phyloP scores from a whole-genome alignment of 2,797 vertebrate species.

The Kryptolebias ocellatus region DNA sequence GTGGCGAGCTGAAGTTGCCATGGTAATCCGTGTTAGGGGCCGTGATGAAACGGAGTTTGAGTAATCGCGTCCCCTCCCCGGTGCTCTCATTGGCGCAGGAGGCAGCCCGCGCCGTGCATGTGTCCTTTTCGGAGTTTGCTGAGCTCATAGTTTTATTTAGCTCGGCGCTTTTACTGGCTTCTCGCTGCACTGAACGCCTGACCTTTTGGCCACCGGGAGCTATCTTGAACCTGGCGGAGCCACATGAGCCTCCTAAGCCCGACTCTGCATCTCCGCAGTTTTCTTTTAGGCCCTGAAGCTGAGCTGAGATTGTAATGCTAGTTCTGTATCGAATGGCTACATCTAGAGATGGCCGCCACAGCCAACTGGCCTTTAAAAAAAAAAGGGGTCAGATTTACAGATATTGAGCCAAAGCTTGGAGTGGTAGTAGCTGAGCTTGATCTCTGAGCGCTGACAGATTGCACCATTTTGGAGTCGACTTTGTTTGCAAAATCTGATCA shows the following conservation, averaged over 20 bases:
- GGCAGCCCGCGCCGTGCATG: conserved; percentile 58
- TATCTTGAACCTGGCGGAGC: conserved; percentile 60
- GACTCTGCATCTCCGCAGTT: conserved; percentile 22
- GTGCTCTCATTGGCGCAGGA: conserved; percentile 40
- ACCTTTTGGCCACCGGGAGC: conserved; percentile 71
- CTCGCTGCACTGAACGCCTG: conserved; percentile 65
- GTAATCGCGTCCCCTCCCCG: conserved; percentile 32
- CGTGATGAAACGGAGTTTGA: conserved; percentile 44
- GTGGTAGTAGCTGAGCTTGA: too few species aligned
- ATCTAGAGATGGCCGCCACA: too few species aligned
- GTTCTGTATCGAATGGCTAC: background rate
- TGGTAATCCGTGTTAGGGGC: conserved; percentile 22
- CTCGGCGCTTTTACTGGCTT: conserved; percentile 53
- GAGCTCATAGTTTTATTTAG: conserved; percentile 85
- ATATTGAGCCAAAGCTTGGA: too few species aligned
- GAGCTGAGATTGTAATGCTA: background rate
- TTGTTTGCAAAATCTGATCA: too few species aligned
- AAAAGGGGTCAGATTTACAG: too few species aligned
- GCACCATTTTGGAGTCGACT: too few species aligned
- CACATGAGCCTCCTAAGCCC: conserved; percentile 17
- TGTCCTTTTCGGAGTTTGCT: conserved; percentile 71
- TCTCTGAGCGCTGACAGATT: too few species aligned
- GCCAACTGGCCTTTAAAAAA: too few species aligned
- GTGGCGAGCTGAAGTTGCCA: conserved; percentile 3
- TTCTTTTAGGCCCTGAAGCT: background rate